Evolutionary conservation across 2,888 invertebrate species (phyloP).

Genomic region (Linyphia triangularis): DNA sequence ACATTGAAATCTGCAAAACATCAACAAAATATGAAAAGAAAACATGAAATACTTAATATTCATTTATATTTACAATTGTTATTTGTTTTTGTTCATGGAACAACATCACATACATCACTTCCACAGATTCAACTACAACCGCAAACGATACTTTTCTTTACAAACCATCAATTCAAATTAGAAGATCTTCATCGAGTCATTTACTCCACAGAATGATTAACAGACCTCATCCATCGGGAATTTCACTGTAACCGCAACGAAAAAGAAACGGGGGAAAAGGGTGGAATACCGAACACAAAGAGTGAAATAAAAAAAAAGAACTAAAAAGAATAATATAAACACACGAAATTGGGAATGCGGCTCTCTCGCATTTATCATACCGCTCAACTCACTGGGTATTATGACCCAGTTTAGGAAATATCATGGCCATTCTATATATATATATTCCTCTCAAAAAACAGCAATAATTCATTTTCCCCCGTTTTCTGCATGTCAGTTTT

Average conservation of each 20-base stretch:
- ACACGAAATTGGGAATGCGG: not conserved
- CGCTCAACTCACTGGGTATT: not conserved
- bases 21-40: too few species aligned
- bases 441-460: not conserved
- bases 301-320: not conserved
- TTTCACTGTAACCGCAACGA: not conserved
- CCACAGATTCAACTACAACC: not conserved
- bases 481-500: not conserved
- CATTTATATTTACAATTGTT: not conserved
- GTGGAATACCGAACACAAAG: not conserved
- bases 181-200: not conserved
- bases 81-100: not conserved
- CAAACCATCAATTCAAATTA: conserved; percentile 1
- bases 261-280: not conserved
- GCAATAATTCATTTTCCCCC: not conserved
- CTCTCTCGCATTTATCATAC: not conserved
- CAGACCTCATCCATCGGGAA: conserved; percentile 1
- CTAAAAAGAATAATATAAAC: not conserved
- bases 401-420: conserved; percentile 23
- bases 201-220: not conserved
- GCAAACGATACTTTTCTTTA: not conserved
- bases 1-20: too few species aligned
- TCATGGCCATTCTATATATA: conserved; percentile 7
- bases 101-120: not conserved
- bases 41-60: not conserved